phyloP scores from a whole-genome alignment of 1,140 invertebrate genomes.

The Geopemphigus sp. region DNA sequence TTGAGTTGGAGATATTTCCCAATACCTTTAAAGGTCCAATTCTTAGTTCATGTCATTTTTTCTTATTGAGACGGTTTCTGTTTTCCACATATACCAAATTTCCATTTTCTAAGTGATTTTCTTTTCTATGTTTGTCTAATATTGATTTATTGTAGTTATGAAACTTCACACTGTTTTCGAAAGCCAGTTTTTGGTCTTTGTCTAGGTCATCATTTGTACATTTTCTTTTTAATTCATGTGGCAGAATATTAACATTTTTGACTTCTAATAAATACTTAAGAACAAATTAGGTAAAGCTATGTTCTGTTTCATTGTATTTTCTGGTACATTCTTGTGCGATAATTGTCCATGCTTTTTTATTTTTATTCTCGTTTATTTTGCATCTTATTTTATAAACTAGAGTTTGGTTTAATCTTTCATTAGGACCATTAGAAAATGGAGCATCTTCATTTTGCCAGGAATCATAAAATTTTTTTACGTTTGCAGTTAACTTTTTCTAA shows the following conservation, averaged over 20 bases:
- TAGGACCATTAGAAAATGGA: conserved; percentile 56
- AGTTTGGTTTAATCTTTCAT: too few species aligned
- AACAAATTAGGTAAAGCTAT: conserved; percentile 54
- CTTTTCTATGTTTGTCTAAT: conserved; percentile 15
- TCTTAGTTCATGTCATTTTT: conserved; percentile 51
- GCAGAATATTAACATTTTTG: conserved; percentile 51
- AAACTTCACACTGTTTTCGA: conserved; percentile 15
- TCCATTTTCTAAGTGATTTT: neutral
- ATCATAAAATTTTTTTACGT: too few species aligned
- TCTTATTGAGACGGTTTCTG: conserved; percentile 51
- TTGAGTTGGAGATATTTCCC: conserved; percentile 48
- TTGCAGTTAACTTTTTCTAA: too few species aligned
- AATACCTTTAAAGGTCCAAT: conserved; percentile 11
- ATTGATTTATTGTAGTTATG: conserved; percentile 15
- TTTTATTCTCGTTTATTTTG: too few species aligned
- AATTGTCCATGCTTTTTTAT: too few species aligned
- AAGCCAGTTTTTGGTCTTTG: conserved; percentile 24
- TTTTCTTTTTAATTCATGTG: conserved; percentile 50
- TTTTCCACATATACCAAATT: conserved; percentile 42
- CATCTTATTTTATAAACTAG: too few species aligned
- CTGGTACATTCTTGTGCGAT: conserved; percentile 55
- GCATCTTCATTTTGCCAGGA: too few species aligned
- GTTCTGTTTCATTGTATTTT: conserved; percentile 55
- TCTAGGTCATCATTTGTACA: neutral
- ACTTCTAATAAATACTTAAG: conserved; percentile 55